Evolutionary conservation across 2,888 invertebrate genomes (phyloP).

Genomic region (Catonia carolina): DNA sequence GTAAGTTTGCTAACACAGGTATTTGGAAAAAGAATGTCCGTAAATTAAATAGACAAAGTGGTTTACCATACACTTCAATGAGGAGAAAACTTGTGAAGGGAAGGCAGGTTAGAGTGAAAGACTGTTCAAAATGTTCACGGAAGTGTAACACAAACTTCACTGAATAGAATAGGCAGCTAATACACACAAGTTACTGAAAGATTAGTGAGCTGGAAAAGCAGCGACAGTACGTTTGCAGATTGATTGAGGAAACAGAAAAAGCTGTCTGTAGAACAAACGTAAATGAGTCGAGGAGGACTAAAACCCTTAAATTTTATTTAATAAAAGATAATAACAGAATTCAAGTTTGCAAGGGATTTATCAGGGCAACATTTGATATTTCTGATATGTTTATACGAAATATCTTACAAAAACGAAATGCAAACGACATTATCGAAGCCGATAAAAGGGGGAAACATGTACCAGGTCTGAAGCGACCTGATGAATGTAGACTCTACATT

Average conservation of each 20-base stretch:
- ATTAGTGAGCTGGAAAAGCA: neutral
- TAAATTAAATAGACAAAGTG: too few species aligned
- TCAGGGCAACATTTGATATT: neutral
- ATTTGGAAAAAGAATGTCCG: too few species aligned
- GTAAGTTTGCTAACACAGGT: too few species aligned
- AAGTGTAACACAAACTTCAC: too few species aligned
- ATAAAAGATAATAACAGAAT: neutral
- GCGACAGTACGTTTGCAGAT: neutral
- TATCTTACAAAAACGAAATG: neutral
- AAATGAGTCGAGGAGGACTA: neutral
- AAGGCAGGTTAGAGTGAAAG: too few species aligned
- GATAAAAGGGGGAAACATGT: neutral
- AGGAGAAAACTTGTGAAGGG: too few species aligned
- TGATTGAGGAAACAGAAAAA: neutral
- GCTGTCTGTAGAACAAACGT: neutral
- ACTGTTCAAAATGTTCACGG: too few species aligned
- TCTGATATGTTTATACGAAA: neutral
- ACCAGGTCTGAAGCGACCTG: neutral
- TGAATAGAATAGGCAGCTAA: neutral
- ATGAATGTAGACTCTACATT: neutral
- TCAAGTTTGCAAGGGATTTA: constrained; percentile 1
- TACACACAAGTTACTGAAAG: neutral
- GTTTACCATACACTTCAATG: too few species aligned
- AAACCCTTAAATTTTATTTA: neutral
- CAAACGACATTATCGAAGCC: neutral